These are phyloP conservation scores for Choloepus hoffmanni DNA, from an alignment of 2,113 vertebrate species.

Conservation along the genomic window DNA sequence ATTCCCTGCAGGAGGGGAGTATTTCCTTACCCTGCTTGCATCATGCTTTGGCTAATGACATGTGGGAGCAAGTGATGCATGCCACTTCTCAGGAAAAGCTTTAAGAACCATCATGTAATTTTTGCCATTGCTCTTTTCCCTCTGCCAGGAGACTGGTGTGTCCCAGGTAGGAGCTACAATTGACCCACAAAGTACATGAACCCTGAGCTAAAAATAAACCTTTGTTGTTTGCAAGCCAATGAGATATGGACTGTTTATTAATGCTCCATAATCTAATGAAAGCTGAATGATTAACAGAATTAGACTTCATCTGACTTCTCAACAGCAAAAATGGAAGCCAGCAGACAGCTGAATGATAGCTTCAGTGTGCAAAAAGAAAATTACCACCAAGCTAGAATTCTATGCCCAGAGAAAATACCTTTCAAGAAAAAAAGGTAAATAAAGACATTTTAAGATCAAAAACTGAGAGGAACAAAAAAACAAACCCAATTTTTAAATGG, in stretches of 20 bases:
- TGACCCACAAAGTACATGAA: neutral
- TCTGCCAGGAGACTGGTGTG: neutral
- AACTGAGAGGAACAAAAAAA: neutral
- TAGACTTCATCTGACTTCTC: neutral
- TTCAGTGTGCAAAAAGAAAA: neutral
- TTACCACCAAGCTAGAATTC: neutral
- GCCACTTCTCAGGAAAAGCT: conserved; percentile 9
- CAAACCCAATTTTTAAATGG: no score
- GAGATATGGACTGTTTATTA: neutral
- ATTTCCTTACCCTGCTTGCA: neutral
- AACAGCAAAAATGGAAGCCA: neutral
- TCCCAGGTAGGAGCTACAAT: neutral
- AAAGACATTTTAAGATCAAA: neutral
- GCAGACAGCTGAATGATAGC: neutral
- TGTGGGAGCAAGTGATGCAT: neutral
- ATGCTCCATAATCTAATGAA: neutral
- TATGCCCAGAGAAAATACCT: neutral
- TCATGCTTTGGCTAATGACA: neutral
- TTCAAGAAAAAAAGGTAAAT: neutral
- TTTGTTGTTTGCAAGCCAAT: conserved; percentile 1
- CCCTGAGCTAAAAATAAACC: neutral
- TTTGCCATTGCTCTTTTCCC: neutral
- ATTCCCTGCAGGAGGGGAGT: neutral
- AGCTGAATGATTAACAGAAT: neutral
- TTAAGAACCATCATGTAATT: neutral